These are phyloP conservation scores for Micoletzkya japonica DNA, from an alignment of 2,888 invertebrate genomes.

Conservation along the genomic window DNA sequence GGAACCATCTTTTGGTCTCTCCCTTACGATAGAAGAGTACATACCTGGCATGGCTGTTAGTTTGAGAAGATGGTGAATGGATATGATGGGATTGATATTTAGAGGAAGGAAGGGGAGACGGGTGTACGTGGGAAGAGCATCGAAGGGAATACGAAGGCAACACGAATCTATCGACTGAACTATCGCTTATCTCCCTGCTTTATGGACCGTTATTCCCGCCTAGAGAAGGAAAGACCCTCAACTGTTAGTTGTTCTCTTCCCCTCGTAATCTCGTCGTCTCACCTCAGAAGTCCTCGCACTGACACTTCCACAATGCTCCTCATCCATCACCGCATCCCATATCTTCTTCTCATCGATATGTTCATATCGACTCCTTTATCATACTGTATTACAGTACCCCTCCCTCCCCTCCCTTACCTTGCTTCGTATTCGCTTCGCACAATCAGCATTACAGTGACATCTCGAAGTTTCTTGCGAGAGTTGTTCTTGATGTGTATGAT, in stretches of 20 bases:
- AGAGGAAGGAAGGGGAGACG: conserved; percentile 27
- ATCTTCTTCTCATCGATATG: conserved; percentile 61
- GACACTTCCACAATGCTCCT: conserved; percentile 51
- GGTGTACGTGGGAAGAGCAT: conserved; percentile 51
- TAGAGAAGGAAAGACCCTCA: too few relatives aligned
- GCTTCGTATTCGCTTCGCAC: conserved; percentile 60
- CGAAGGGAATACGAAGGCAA: conserved; percentile 50
- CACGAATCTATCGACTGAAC: conserved; percentile 49
- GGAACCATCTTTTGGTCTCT: too few relatives aligned
- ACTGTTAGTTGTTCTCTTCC: neutral
- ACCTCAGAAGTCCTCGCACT: conserved; percentile 49
- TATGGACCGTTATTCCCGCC: too few relatives aligned
- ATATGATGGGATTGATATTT: conserved; percentile 38
- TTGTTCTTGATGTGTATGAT: conserved; percentile 51
- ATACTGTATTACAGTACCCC: neutral
- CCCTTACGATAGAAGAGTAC: neutral
- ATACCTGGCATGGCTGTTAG: conserved; percentile 54
- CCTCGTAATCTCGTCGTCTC: conserved; percentile 3
- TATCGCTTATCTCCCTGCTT: too few relatives aligned
- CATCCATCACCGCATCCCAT: conserved; percentile 54
- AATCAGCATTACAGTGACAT: conserved; percentile 49
- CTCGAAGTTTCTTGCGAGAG: conserved; percentile 56
- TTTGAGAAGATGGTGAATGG: conserved; percentile 57
- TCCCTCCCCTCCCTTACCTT: conserved; percentile 3
- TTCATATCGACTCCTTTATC: conserved; percentile 46